Evolutionary conservation across 2,113 vertebrate species (phyloP), one percentile per base, ranked within the genome.

Genomic region (Seriola dumerili): DNA sequence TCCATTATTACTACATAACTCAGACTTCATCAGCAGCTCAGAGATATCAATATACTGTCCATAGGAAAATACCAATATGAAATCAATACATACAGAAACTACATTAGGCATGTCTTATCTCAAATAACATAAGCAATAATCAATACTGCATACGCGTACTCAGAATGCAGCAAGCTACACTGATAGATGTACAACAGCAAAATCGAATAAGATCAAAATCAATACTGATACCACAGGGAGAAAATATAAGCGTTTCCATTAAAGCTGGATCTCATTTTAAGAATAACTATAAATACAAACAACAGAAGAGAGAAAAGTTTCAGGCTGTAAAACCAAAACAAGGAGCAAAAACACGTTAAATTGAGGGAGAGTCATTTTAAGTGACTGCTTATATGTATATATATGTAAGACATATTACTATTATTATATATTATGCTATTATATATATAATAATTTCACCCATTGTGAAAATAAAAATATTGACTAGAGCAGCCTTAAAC

Each of bases 141-240:
- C 69, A 68, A 42, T 46, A 57, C 29, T 40, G 32, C 5, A 34
- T 36, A 12, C 21, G 5, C 62, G 5, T 67, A 42, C 7, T n/a
- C 14, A 73, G 5, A 40, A 29, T 54, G 29, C 67, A 72, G 19
- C 16, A 52, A 19, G 13, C 1, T 50, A 38, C 23, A 25, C 54
- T 71, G 50, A 75, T 54, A 54, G 17, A 74, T 72, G 38, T 34
- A 23, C 71, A 42, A 21, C 59, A 54, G 3, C 59, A 85, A n/a
- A 58, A 85, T 69, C 32, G 58, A 78, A 66, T 16, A 29, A 59
- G 12, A n/a, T 44, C 55, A 23, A 14, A 72, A 72, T 86, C 80
- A 38, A 76, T 83, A 50, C 4, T 25, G 10, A 46, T 13, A 23
- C 71, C 21, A 57, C 34, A 12, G 44, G 32, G 48, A 25, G 61